Evolutionary conservation across 2,113 vertebrate species (phyloP).

Genomic region (Gila orcuttii): DNA sequence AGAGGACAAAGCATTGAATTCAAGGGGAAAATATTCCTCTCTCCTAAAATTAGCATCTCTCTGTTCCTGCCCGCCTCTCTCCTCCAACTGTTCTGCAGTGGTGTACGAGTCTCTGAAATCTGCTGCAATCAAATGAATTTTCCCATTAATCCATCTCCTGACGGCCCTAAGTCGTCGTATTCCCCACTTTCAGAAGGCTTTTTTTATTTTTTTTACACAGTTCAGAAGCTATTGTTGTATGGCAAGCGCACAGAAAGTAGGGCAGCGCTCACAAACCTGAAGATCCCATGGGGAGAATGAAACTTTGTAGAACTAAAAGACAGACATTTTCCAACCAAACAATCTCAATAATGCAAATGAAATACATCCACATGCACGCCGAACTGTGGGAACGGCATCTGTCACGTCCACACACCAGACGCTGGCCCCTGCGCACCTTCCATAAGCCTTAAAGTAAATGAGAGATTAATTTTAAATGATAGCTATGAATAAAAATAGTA

Average conservation of each 20-base stretch:
- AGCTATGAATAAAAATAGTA: neutral
- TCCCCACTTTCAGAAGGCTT: constrained; percentile 26
- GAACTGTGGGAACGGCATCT: constrained; percentile 17
- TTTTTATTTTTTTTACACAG: neutral
- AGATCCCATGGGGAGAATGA: constrained; percentile 35
- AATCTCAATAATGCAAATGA: constrained; percentile 48
- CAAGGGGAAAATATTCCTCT: constrained; percentile 32
- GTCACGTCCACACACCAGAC: neutral
- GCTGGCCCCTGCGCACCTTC: neutral
- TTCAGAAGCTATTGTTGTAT: constrained; percentile 42
- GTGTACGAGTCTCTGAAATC: constrained; percentile 33
- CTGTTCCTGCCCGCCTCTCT: constrained; percentile 17
- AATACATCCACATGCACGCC: constrained; percentile 1
- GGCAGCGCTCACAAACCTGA: constrained; percentile 42
- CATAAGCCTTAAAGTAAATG: constrained; percentile 21
- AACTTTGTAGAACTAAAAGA: constrained; percentile 51
- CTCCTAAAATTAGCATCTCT: constrained; percentile 50
- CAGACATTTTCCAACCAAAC: constrained; percentile 47
- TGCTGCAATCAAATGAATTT: constrained; percentile 44
- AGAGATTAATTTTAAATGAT: constrained; percentile 22
- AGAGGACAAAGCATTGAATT: constrained; percentile 26
- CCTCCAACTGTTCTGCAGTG: constrained; percentile 10
- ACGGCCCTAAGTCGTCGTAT: constrained; percentile 29
- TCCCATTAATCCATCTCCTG: constrained; percentile 42
- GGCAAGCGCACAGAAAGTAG: constrained; percentile 48